Conservation (phyloP, 2,888 invertebrate species). For the Epinotia nisella region DNA sequence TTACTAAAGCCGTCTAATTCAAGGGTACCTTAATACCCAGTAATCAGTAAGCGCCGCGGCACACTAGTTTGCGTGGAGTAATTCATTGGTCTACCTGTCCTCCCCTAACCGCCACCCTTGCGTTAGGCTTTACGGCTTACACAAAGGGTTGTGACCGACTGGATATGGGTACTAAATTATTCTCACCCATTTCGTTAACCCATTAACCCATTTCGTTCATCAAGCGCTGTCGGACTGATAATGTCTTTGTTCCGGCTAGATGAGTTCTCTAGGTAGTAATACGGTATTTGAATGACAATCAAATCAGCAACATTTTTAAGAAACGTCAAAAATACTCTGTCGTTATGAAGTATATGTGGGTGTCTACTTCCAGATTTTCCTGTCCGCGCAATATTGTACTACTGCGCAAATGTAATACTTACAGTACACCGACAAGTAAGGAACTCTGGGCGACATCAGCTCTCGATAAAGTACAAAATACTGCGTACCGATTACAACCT, state of each 20-base stretch:
- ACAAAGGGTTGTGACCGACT: background rate
- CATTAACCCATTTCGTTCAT: background rate
- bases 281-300: no score
- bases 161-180: background rate
- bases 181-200: background rate
- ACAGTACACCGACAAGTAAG: no score
- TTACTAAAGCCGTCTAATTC: slow-evolving; percentile 18
- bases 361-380: no score
- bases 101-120: background rate
- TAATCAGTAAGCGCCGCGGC: slow-evolving; percentile 19
- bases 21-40: slow-evolving; percentile 13
- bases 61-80: slow-evolving; percentile 7
- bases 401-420: no score
- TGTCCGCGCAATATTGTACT: no score
- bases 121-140: slow-evolving; percentile 4
- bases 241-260: background rate
- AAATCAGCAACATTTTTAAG: no score
- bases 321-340: no score
- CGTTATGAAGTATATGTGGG: no score
- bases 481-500: no score
- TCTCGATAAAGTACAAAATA: no score
- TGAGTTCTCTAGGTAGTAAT: background rate
- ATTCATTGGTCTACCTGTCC: slow-evolving; percentile 14
- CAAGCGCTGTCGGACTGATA: background rate
- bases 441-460: no score